Percentiles rank a stretch among this genome's conserved stretches.
phyloP scores from a whole-genome alignment of 2,113 vertebrate species.

The Lepus americanus region DNA sequence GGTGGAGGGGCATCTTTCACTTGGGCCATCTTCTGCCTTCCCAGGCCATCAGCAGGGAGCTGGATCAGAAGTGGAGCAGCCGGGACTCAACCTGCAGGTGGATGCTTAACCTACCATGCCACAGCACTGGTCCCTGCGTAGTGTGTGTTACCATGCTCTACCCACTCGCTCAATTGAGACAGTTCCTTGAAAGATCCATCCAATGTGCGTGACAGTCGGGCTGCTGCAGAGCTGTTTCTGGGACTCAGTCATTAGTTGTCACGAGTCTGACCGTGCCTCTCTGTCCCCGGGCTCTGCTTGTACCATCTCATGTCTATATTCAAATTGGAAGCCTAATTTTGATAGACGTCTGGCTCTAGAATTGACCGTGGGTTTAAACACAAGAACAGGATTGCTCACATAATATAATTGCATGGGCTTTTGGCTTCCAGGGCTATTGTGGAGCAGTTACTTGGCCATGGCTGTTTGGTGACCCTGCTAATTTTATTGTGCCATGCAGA shows the following conservation, averaged over 20 bases:
- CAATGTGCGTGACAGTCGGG: too few relatives aligned
- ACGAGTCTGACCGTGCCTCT: not conserved
- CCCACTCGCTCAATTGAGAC: too few relatives aligned
- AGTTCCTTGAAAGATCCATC: too few relatives aligned
- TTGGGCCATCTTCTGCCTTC: too few relatives aligned
- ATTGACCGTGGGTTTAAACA: conserved; percentile 12
- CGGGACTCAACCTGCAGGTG: too few relatives aligned
- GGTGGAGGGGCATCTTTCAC: too few relatives aligned
- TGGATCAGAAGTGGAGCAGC: too few relatives aligned
- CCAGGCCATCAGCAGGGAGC: too few relatives aligned
- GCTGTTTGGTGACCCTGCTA: conserved; percentile 25
- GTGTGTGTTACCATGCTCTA: too few relatives aligned
- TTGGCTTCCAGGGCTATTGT: not conserved
- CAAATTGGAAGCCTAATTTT: conserved; percentile 52
- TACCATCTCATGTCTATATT: conserved; percentile 39
- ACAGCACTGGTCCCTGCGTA: too few relatives aligned
- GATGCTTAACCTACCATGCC: too few relatives aligned
- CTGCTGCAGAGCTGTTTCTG: not conserved
- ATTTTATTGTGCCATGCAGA: not conserved
- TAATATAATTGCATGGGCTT: not conserved
- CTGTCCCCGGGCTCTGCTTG: conserved; percentile 20
- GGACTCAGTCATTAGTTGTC: not conserved
- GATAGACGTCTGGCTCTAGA: not conserved
- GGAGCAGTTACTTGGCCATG: not conserved
- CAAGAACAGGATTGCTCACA: not conserved